These are phyloP conservation scores for Telmatherina bonti DNA, from an alignment of 2,797 vertebrate species.

Conservation along the genomic window DNA sequence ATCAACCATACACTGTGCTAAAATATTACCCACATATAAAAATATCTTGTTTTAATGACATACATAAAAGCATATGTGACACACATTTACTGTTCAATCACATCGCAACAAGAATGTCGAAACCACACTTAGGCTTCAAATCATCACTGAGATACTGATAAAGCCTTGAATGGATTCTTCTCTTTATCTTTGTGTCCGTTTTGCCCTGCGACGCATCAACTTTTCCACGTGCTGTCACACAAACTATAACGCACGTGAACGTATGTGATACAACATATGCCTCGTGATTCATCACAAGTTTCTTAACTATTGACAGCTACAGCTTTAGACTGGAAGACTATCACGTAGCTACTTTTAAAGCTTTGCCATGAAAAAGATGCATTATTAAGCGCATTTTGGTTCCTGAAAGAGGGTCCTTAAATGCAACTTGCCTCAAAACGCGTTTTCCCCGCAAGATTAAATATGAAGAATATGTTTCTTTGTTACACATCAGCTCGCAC, in stretches of 20 bases:
- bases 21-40: neutral
- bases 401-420: neutral
- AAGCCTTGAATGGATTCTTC: neutral
- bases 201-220: constrained; percentile 5
- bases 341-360: neutral
- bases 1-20: neutral
- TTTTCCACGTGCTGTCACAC: constrained; percentile 14
- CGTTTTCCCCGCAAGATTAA: neutral
- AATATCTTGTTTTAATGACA: neutral
- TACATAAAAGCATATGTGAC: neutral
- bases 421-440: neutral
- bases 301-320: neutral
- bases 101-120: neutral
- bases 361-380: neutral
- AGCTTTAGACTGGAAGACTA: neutral
- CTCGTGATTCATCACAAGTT: neutral
- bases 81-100: neutral
- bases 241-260: constrained; percentile 16
- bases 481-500: too few relatives aligned
- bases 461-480: neutral
- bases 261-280: neutral
- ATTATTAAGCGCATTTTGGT: neutral
- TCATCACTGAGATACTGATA: neutral
- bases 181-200: neutral
- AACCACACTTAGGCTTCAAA: neutral